Evolutionary conservation across 1,140 invertebrate species (phyloP), one percentile per base, ranked within the genome.

Genomic region (Hylyphantes graminicola): DNA sequence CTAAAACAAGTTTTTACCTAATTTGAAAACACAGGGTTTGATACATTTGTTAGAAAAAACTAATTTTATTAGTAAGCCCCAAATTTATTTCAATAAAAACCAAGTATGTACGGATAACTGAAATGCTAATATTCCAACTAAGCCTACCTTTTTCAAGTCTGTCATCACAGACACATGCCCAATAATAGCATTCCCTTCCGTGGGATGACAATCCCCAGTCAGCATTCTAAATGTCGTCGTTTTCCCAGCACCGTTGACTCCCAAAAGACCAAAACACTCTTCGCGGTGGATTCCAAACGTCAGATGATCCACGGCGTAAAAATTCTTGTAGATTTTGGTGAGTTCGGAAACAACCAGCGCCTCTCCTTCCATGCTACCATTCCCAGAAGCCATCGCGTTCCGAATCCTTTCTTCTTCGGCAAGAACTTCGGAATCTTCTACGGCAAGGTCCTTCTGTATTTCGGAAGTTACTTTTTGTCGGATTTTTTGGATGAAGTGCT

Each of bases 131-230:
- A 13, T 48, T 6, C 11, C n/a, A n/a, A n/a, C n/a, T n/a, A n/a
- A n/a, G n/a, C n/a, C 78, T 85, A 90, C 90, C 90, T 93, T 94
- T 21, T 90, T 88, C 73, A 96, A 90, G 91, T 96, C 95, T 91
- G 67, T 21, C 51, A 17, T 50, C 0, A 87, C 11, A 17, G 55
- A 50, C n/a, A 13, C 48, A 12, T 74, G 19, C 11, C 63, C 54
- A 48, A 86, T 85, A 50, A 63, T 86, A 4, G 89, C 89, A 73
- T 88, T 87, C 9, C 91, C 91, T 21, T 77, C 78, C 13, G 87
- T 87, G 9, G 89, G 86, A 10, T 86, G 73, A 54, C 89, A 87
- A 86, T 91, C 90, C 50, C 88, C 89, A 11, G 88, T 89, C 21
- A 89, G 61, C 88, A 89, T 89, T 76, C 87, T 87, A 68, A 89